Evolutionary conservation across 2,888 invertebrate genomes (phyloP).

Genomic region (Rhamphomyia laevipes): DNA sequence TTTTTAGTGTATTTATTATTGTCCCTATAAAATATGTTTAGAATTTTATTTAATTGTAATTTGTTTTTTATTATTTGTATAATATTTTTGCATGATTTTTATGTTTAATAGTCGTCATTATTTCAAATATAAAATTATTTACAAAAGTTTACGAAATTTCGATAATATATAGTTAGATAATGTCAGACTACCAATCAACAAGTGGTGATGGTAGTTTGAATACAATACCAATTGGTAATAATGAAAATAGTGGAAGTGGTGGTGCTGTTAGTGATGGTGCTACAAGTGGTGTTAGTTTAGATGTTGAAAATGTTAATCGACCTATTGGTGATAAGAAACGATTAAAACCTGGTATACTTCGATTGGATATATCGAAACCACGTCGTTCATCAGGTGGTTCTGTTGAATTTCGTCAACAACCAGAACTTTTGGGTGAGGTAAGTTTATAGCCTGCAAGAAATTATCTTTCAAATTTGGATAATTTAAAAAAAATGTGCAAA

Average conservation of each 20-base stretch:
- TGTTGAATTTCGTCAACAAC: slow-evolving; percentile 36
- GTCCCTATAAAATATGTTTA: no score
- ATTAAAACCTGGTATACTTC: slow-evolving; percentile 36
- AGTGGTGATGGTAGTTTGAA: background rate
- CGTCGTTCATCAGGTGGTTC: slow-evolving; percentile 40
- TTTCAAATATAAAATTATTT: no score
- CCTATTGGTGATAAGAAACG: slow-evolving; percentile 1
- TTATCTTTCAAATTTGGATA: background rate
- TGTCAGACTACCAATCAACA: background rate
- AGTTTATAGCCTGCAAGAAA: slow-evolving; percentile 12
- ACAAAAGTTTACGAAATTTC: background rate
- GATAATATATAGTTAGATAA: background rate
- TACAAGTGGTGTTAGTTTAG: background rate
- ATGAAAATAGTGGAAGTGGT: background rate
- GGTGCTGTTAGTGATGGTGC: background rate
- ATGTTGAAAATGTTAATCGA: no score
- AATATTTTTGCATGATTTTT: background rate
- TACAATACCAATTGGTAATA: background rate
- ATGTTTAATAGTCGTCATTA: background rate
- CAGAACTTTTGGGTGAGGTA: slow-evolving; percentile 26
- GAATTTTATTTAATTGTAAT: no score
- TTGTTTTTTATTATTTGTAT: background rate
- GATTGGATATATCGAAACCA: slow-evolving; percentile 39
- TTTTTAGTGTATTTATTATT: background rate
- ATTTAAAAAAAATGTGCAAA: no score